Evolutionary conservation across 2,113 vertebrate genomes (phyloP), one percentile per base, ranked within the genome.

Genomic region (Cephalopholis sonnerati): DNA sequence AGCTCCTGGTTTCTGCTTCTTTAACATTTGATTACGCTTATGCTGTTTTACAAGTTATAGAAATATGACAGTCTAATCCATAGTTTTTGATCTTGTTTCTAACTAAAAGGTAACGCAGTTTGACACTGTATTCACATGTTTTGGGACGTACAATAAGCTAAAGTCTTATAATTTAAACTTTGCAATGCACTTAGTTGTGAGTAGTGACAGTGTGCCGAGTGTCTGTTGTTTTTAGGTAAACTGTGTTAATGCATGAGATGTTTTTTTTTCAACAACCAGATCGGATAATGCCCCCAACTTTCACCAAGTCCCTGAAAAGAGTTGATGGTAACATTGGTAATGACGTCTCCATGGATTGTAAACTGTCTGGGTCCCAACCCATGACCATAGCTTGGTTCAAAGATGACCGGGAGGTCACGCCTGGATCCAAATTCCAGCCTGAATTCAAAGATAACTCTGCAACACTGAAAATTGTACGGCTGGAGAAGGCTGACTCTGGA

Each of bases 301-400:
- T 99, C 88, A 97, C 97, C 84, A 99, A 98, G 93, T 95, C 94
- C 61, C 94, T 99, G 77, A 97, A 97, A 94, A 98, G 97, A 24
- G 92, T 97, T 72, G 97, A 98, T 87, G 97, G 97, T 18, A 90
- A 96, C 61, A 73, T 99, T 86, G 95, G 85, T 5, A 82, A 91
- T 9, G 91, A 95, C 0, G 94, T 97, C 69, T 96, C 85, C 27
- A 87, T 99, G 92, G 98, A 99, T 76, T 98, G 97, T 93, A 99
- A 96, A 91, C 96, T 99, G 74, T 97, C 98, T 80, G 98, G 98
- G 80, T 99, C 98, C 53, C 97, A 98, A 75, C 98, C 98, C 54
- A 97, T 99, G 96, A 96, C 95, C 0, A 84, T 98, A 58, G 92
- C 92, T 82, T 99, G 98, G 98, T 98, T 97, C 92, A 99, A 99